phyloP scores from a whole-genome alignment of 2,888 invertebrate genomes.

The Archaeoteleia sp. region DNA sequence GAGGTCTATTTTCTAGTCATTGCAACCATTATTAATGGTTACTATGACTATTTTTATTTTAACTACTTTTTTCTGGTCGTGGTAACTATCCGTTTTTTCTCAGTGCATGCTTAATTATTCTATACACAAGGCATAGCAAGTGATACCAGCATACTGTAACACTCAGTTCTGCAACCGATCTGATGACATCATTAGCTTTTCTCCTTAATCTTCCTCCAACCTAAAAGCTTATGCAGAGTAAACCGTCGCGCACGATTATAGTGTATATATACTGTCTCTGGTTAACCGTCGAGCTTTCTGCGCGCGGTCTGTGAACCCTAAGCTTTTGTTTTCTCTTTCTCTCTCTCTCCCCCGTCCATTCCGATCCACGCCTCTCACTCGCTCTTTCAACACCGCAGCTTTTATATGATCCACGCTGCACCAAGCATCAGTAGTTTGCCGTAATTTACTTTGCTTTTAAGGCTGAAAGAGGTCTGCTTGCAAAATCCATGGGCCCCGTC shows the following conservation, averaged over 20 bases:
- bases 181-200: slow-evolving; percentile 41
- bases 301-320: slow-evolving; percentile 17
- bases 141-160: slow-evolving; percentile 9
- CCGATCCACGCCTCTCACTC: slow-evolving; percentile 34
- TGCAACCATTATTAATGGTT: too few relatives aligned
- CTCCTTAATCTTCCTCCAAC: slow-evolving; percentile 33
- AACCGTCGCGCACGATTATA: slow-evolving; percentile 55
- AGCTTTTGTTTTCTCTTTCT: slow-evolving; percentile 34
- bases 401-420: slow-evolving; percentile 53
- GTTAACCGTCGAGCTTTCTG: slow-evolving; percentile 42
- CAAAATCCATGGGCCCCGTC: slow-evolving; percentile 23
- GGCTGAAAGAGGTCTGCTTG: slow-evolving; percentile 57
- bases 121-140: neutral
- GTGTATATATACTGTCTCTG: slow-evolving; percentile 34
- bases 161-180: slow-evolving; percentile 19
- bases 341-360: slow-evolving; percentile 7
- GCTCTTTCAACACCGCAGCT: slow-evolving; percentile 45
- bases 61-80: too few relatives aligned
- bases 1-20: too few relatives aligned
- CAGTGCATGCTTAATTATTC: neutral
- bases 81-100: too few relatives aligned
- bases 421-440: slow-evolving; percentile 46
- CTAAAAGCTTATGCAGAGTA: slow-evolving; percentile 41
- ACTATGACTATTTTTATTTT: too few relatives aligned
- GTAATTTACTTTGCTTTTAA: slow-evolving; percentile 61